Evolutionary conservation across 2,113 vertebrate species (phyloP).

Genomic region (Athene noctua): DNA sequence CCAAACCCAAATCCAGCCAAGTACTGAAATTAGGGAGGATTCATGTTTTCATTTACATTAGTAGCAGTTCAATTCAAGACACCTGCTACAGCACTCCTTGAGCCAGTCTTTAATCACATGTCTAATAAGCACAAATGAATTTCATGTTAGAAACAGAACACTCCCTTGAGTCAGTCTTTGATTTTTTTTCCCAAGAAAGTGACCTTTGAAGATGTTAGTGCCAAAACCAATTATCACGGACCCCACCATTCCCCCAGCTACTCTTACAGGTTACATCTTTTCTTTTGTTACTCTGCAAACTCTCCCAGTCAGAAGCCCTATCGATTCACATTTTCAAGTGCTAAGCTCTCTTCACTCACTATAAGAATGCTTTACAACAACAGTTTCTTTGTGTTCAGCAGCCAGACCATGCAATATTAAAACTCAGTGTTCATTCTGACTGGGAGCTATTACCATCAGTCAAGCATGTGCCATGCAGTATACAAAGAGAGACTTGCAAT

Average conservation of each 20-base stretch:
- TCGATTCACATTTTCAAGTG: background rate
- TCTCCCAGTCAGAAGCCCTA: background rate
- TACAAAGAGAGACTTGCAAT: background rate
- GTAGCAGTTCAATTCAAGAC: background rate
- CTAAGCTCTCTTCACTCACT: background rate
- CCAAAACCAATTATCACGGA: background rate
- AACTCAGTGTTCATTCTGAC: background rate
- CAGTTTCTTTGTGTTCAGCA: background rate
- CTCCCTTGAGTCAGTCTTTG: background rate
- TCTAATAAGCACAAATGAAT: background rate
- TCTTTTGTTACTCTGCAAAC: background rate
- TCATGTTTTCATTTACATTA: background rate
- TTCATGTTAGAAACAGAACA: background rate
- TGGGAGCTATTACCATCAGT: background rate
- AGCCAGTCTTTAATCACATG: background rate
- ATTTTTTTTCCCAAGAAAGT: background rate
- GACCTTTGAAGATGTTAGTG: background rate
- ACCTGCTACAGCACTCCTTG: background rate
- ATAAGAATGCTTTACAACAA: background rate
- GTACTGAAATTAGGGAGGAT: background rate
- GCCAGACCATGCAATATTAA: background rate
- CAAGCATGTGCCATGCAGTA: background rate
- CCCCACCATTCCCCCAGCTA: background rate
- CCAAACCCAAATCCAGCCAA: background rate
- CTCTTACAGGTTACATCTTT: fast-evolving